Evolutionary conservation across 2,888 invertebrate species (phyloP).

Genomic region (Patella depressa): DNA sequence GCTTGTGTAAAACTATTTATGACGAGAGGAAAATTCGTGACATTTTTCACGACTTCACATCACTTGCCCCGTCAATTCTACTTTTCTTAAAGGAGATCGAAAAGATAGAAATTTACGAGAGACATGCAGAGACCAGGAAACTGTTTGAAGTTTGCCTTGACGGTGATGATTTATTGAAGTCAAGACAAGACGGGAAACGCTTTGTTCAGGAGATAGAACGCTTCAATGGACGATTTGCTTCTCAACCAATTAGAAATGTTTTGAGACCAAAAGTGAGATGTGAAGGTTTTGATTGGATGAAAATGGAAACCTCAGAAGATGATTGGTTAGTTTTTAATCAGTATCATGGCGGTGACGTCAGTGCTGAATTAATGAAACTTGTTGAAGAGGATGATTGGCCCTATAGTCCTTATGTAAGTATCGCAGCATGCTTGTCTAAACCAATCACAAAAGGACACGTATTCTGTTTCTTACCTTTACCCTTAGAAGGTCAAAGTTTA

Average conservation of each 20-base stretch:
- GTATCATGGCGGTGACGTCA: conserved; percentile 39
- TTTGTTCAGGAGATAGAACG: conserved; percentile 16
- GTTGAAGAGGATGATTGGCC: conserved; percentile 35
- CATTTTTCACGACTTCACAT: conserved; percentile 51
- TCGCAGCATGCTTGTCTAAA: conserved; percentile 44
- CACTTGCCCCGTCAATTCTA: conserved; percentile 56
- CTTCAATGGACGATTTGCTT: conserved; percentile 18
- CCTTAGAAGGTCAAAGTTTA: conserved; percentile 50
- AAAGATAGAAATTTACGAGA: conserved; percentile 42
- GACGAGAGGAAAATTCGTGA: conserved; percentile 42
- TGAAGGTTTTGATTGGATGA: background rate
- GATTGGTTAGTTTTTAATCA: conserved; percentile 44
- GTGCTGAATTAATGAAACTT: conserved; percentile 29
- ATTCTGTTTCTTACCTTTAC: conserved; percentile 68
- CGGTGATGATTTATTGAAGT: background rate
- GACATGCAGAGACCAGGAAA: no score
- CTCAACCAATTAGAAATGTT: conserved; percentile 8
- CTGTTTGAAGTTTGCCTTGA: background rate
- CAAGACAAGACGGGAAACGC: conserved; percentile 1
- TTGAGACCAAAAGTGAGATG: conserved; percentile 2
- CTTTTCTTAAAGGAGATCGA: conserved; percentile 61
- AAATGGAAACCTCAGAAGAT: background rate
- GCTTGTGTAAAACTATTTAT: conserved; percentile 53
- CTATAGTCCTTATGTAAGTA: conserved; percentile 52
- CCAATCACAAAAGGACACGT: conserved; percentile 51